Evolutionary conservation across 1,140 invertebrate genomes (phyloP), one percentile per base, ranked within the genome.

Genomic region (Caenorhabditis latens): DNA sequence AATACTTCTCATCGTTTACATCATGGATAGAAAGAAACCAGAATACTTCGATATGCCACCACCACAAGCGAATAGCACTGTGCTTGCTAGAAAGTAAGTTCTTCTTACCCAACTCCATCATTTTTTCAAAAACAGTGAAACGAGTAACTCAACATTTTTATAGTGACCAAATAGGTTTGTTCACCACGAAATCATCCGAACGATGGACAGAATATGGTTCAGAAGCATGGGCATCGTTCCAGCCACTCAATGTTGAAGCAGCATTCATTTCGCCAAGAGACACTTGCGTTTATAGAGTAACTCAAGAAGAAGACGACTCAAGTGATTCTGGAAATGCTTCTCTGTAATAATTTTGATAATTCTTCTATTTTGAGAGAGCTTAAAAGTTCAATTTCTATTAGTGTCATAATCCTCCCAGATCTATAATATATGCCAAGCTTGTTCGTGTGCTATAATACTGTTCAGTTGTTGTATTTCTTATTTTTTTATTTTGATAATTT

Each of bases 401-500:
- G 42, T 46, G 40, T 43, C 42, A 50, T 13, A 7, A 79, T 50
- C 21, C 14, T 14, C 13, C 24, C 46, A 79, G 71, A 79, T 50
- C 43, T 53, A 53, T 53, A 61, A 61, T 61, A 50, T 53, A 4
- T 79, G 71, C n/a, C n/a, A 71, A 19, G 9, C 43, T 79, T 8
- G n/a, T 24, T 79, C 71, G 2, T 79, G 71, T 79, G 19, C 43
- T 79, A 79, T 79, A 50, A 79, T 79, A 79, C 46, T 53, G 46
- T 53, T 79, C 71, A 79, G 50, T 79, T 43, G 71, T 46, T 46
- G 13, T 71, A 71, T 71, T 43, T 46, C 61, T 40, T 65, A 65
- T 71, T n/a, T n/a, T 71, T 71, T 71, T 71, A 71, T 79, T 42
- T 53, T 79, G n/a, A 42, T 79, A 79, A 46, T 65, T 65, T 71